Evolutionary conservation across 1,140 invertebrate genomes (phyloP).

Genomic region (Bombus pyrosoma): DNA sequence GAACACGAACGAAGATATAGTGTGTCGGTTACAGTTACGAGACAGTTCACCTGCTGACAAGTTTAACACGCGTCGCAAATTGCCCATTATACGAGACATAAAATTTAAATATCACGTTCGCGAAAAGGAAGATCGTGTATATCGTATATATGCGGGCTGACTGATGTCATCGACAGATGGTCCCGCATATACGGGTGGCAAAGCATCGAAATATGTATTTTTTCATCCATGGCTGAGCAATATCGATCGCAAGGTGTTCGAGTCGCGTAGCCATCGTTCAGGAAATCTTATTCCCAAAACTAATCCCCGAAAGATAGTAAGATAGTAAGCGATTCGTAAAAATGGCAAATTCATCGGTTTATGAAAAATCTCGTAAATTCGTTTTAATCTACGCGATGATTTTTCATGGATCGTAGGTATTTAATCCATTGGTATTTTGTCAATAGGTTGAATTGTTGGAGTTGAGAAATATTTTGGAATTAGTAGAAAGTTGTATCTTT

Average conservation of each 20-base stretch:
- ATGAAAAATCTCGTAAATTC: neutral
- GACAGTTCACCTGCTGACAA: neutral
- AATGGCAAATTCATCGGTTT: neutral
- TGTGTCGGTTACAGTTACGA: no score
- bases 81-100: neutral
- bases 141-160: slow-evolving; percentile 5
- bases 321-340: neutral
- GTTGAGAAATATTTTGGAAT: neutral
- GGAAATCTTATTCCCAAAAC: neutral
- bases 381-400: neutral
- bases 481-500: no score
- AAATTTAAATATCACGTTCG: neutral
- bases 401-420: neutral
- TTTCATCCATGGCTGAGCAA: slow-evolving; percentile 16
- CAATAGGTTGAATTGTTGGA: neutral
- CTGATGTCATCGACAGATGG: slow-evolving; percentile 48
- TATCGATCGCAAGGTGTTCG: neutral
- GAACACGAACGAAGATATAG: no score
- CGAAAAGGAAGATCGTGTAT: slow-evolving; percentile 18
- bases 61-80: neutral
- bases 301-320: rapidly evolving
- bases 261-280: neutral
- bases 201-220: slow-evolving; percentile 18
- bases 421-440: neutral
- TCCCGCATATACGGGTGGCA: slow-evolving; percentile 22